phyloP scores from a whole-genome alignment of 1,140 invertebrate species.

The Brachionus rotundiformis region DNA sequence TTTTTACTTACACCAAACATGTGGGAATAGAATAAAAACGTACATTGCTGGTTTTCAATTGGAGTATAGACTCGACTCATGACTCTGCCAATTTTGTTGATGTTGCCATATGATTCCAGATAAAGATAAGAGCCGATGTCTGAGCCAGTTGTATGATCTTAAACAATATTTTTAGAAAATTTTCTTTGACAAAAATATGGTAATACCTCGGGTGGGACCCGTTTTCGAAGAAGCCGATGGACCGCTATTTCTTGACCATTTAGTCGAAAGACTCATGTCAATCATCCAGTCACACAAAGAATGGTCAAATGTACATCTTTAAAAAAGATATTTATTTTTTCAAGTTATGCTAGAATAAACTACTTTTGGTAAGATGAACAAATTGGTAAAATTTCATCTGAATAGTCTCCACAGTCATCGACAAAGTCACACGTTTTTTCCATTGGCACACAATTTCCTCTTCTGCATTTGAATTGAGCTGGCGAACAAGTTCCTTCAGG shows the following conservation, averaged over 20 bases:
- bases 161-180: constrained; percentile 69
- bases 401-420: constrained; percentile 52
- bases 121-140: constrained; percentile 51
- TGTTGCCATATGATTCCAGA: constrained; percentile 54
- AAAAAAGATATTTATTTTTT: background rate
- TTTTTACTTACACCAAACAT: constrained; percentile 51
- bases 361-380: constrained; percentile 33
- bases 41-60: background rate
- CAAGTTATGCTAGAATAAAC: constrained; percentile 27
- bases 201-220: constrained; percentile 20
- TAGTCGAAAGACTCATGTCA: background rate
- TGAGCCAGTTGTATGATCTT: constrained; percentile 45
- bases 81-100: constrained; percentile 56
- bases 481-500: background rate
- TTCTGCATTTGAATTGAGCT: constrained; percentile 58
- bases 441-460: constrained; percentile 59
- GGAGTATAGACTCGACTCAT: constrained; percentile 54
- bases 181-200: constrained; percentile 67
- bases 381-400: constrained; percentile 40
- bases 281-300: constrained; percentile 57
- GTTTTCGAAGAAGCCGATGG: constrained; percentile 34
- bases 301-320: constrained; percentile 56
- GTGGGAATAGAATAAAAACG: constrained; percentile 50
- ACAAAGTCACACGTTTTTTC: constrained; percentile 45
- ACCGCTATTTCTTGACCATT: constrained; percentile 43